phyloP scores from a whole-genome alignment of 2,113 vertebrate species.

The Picathartes gymnocephalus region DNA sequence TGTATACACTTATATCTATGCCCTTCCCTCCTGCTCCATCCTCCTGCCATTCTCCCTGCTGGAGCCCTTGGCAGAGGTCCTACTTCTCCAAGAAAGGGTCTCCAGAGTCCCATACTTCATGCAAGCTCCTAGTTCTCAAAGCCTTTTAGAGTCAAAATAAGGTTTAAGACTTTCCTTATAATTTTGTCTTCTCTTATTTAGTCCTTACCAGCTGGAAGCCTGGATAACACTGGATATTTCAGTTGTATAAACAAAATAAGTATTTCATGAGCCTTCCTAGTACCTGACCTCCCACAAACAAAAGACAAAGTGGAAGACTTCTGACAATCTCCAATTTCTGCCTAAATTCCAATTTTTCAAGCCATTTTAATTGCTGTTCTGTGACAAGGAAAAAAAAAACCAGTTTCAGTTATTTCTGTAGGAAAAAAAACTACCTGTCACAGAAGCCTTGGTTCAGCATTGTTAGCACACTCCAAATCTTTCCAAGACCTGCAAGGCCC shows the following conservation, averaged over 20 bases:
- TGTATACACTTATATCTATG: not conserved
- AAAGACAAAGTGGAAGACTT: not conserved
- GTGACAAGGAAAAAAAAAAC: not conserved
- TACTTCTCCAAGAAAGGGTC: not conserved
- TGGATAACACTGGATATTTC: not conserved
- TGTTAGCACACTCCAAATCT: not conserved
- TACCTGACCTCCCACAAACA: not conserved
- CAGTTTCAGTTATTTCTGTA: not conserved
- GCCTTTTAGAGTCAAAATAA: not conserved
- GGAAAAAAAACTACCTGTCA: not conserved
- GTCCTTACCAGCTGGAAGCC: not conserved
- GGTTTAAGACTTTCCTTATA: not conserved
- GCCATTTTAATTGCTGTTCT: not conserved
- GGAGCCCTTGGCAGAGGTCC: not conserved
- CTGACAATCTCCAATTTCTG: not conserved
- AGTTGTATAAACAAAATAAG: not conserved
- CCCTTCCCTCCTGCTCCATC: not conserved
- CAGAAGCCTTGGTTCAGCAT: not conserved
- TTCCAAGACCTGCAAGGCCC: not conserved
- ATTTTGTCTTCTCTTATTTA: not conserved
- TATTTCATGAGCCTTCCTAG: not conserved
- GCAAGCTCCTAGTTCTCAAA: not conserved
- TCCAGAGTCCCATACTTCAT: not conserved
- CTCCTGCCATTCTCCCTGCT: not conserved
- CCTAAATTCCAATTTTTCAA: not conserved